phyloP scores from a whole-genome alignment of 2,113 vertebrate species.

The Desmodus rotundus region DNA sequence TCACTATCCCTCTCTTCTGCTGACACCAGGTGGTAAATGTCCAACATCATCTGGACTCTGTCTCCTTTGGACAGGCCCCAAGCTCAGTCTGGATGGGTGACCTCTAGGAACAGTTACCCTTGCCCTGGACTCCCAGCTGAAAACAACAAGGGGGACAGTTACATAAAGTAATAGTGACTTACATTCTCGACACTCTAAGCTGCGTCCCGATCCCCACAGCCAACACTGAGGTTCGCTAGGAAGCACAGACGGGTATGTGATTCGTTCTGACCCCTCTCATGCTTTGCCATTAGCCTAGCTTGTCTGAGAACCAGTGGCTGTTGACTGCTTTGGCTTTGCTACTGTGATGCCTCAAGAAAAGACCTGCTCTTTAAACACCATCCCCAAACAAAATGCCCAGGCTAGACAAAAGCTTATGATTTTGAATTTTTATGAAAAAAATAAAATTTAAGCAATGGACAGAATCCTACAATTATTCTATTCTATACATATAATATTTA shows the following conservation, averaged over 20 bases:
- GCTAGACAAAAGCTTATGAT: not conserved
- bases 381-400: not conserved
- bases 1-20: not conserved
- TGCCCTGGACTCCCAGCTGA: slow-evolving; percentile 31
- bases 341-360: not conserved
- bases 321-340: not conserved
- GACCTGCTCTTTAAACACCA: not conserved
- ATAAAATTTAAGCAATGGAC: not conserved
- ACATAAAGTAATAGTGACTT: slow-evolving; percentile 34
- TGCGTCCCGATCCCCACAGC: not conserved
- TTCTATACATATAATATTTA: not conserved
- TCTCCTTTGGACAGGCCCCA: slow-evolving; percentile 45
- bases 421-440: not conserved
- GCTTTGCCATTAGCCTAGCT: not conserved
- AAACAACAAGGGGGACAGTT: slow-evolving; percentile 36
- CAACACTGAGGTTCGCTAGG: not conserved
- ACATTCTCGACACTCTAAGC: not conserved
- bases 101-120: slow-evolving; percentile 9
- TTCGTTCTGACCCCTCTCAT: not conserved
- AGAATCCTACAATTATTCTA: not conserved
- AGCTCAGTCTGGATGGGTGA: not conserved
- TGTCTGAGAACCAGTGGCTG: not conserved
- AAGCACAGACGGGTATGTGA: not conserved
- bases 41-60: slow-evolving; percentile 70
- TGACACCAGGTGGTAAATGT: not conserved